Evolutionary conservation across 2,797 vertebrate species (phyloP), one percentile per base, ranked within the genome.

Genomic region (Pitangus sulphuratus): DNA sequence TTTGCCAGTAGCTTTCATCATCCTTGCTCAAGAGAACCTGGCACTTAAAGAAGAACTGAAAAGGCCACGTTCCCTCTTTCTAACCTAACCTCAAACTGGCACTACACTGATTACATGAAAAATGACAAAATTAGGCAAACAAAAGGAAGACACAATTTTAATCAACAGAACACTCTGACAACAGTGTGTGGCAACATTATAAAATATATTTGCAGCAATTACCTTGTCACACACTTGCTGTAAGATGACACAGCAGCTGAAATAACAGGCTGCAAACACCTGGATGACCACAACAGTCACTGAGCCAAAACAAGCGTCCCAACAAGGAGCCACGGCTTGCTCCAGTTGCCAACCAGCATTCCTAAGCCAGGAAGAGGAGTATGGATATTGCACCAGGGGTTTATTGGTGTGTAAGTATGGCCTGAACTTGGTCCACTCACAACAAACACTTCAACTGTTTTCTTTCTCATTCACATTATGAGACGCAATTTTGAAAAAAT

Each of bases 211-310:
- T 88, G 50, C 45, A 82, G 47, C 21, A 26, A 77, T 47, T 76
- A 33, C 8, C 35, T n/a, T 25, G 16, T 31, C 37, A 69, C 17
- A 75, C 15, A 14, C 15, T 15, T 1, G 0, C 39, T 70, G 7
- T 35, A 89, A 94, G 12, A 65, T 60, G 45, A 80, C 48, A 64
- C 19, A 70, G 71, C 71, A 80, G 44, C 31, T 89, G 81, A n/a
- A 81, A 57, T 5, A 78, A 66, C 24, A 62, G 48, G 26, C 48
- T 87, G 56, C 62, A 70, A 69, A 78, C 15, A 80, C 17, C 58
- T 17, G 8, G 64, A 56, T 20, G 45, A 72, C 18, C 25, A 71
- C 37, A 60, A 31, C 25, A 57, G 45, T 15, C 77, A 68, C 40
- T 19, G 47, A 62, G 16, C 28, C 71, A 92, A 93, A 69, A 42